Conservation (phyloP, 2,797 vertebrate species). For the Lateolabrax maculatus region DNA sequence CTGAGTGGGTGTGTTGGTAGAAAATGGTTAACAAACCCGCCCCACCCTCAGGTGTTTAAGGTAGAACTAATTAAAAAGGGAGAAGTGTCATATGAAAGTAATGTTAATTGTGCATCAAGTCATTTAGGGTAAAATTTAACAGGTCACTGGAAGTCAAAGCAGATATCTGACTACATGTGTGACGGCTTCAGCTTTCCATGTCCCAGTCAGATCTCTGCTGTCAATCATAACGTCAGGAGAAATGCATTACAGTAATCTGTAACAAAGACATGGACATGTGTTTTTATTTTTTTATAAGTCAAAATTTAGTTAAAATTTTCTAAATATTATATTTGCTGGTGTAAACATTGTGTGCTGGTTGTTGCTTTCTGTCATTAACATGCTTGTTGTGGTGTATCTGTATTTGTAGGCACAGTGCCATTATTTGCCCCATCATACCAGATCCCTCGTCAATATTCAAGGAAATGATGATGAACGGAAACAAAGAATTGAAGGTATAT, state of each 20-base stretch:
- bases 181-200: no score
- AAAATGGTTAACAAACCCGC: not conserved
- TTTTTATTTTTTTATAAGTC: no score
- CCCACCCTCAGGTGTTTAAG: not conserved
- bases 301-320: no score
- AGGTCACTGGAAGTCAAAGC: no score
- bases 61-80: not conserved
- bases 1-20: not conserved
- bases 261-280: no score
- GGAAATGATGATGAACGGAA: slow-evolving; percentile 67
- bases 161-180: no score
- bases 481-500: slow-evolving; percentile 58
- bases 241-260: not conserved
- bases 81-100: not conserved
- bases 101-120: not conserved
- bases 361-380: not conserved
- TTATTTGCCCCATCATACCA: slow-evolving; percentile 65
- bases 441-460: slow-evolving; percentile 73
- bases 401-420: slow-evolving; percentile 58
- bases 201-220: no score
- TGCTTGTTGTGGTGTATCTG: not conserved
- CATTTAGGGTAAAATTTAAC: not conserved
- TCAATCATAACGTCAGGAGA: no score
- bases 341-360: not conserved
- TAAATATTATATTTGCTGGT: not conserved